Conservation (phyloP, 2,888 invertebrate genomes). For the Neoscelio sp. region DNA sequence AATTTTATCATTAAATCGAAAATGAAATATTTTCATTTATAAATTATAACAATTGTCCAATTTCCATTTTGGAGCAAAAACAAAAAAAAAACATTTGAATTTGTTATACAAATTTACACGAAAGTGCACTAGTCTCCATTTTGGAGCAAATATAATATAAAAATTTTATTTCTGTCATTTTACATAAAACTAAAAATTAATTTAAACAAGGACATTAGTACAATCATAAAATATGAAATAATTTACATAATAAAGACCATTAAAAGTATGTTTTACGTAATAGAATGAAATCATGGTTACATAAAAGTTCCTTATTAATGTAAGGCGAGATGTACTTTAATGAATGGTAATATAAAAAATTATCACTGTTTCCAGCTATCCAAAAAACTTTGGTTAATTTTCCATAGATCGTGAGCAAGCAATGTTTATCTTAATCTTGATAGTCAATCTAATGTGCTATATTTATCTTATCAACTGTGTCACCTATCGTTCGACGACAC, state of each 20-base stretch:
- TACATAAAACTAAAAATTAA: neutral
- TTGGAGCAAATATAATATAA: neutral
- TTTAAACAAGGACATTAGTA: neutral
- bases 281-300: constrained; percentile 29
- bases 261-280: constrained; percentile 20
- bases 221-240: neutral
- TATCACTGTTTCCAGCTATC: neutral
- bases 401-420: neutral
- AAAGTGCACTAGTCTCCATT: too few relatives aligned
- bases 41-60: too few relatives aligned
- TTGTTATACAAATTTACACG: too few relatives aligned
- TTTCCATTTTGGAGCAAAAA: too few relatives aligned
- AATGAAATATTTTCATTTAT: too few relatives aligned
- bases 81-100: too few relatives aligned
- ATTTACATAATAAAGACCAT: constrained; percentile 40
- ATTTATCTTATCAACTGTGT: constrained; percentile 16
- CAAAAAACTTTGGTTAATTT: constrained; percentile 6
- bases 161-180: neutral
- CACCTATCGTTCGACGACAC: too few relatives aligned
- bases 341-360: too few relatives aligned
- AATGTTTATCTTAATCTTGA: constrained; percentile 8
- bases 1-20: too few relatives aligned
- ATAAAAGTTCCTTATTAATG: constrained; percentile 1
- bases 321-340: neutral
- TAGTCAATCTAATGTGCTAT: neutral